Evolutionary conservation across 30 jellyfish, hydroid and myxozoan genomes (phyloP), one percentile per base, ranked within the genome.

Genomic region (Haliclystus octoradiatus): DNA sequence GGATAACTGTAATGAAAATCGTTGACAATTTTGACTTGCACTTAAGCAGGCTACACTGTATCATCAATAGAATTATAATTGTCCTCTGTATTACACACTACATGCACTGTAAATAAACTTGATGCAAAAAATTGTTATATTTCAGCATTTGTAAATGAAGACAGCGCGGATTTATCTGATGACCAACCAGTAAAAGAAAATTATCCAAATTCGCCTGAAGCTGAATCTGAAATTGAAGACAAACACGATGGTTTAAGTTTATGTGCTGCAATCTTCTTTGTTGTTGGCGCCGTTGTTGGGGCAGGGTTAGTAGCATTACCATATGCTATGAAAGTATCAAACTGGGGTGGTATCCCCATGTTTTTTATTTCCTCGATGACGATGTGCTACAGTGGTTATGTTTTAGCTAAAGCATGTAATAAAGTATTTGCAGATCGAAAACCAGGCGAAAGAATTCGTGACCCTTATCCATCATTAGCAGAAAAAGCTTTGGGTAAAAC

Each of bases 241-340:
- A 64, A 52, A 33, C 49, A 49, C 0, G 23, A 34, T 26, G 97
- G 97, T 0, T 69, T 87, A 65, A 62, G 91, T 0, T 23, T 68
- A 4, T 49, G 51, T 23, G 61, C 92, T 0, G 92, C 97, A 25
- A 74, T 78, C 35, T 87, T 87, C 63, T 87, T 87, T 71, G 94
- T 87, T 52, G 80, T 87, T 63, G 97, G 97, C 24, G 93, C 78
- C 50, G 93, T 87, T 24, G 83, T 87, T 46, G 97, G 97, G 12
- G 97, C 97, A 15, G 97, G 97, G 0, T 61, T 87, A 7, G 93
- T 87, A 7, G 94, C 97, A 26, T 27, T 87, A 25, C 97, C 97
- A 0, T 87, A 79, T 28, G 90, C 95, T 9, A 76, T 86, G 62
- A 80, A 77, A 70, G 62, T 87, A 51, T 93, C 92, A 1, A 77